Percentiles rank a stretch among this genome's conserved stretches.
Evolutionary conservation across 2,888 invertebrate genomes (phyloP).

Genomic region (Cecidostiba fungosa): DNA sequence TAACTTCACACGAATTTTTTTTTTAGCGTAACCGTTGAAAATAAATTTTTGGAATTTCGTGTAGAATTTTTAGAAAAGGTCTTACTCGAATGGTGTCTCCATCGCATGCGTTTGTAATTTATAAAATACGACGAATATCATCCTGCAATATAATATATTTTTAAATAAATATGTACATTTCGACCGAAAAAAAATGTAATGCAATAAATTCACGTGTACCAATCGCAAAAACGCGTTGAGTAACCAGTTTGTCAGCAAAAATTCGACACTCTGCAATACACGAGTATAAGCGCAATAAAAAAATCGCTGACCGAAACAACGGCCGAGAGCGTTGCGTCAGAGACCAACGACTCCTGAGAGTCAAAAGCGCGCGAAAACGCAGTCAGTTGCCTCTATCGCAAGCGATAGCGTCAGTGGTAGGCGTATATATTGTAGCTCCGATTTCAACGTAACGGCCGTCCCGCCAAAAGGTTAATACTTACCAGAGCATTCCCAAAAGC

Average conservation of each 20-base stretch:
- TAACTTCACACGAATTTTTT: neutral
- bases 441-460: neutral
- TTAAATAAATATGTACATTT: neutral
- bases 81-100: too few relatives aligned
- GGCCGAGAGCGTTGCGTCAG: conserved; percentile 17
- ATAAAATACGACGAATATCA: too few relatives aligned
- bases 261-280: conserved; percentile 24
- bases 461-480: neutral
- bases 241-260: neutral
- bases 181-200: too few relatives aligned
- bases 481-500: neutral
- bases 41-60: neutral
- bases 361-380: conserved; percentile 24
- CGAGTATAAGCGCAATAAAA: neutral
- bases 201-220: neutral
- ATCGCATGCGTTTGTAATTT: too few relatives aligned
- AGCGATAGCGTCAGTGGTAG: conserved; percentile 3
- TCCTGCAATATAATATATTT: too few relatives aligned
- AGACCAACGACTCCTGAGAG: conserved; percentile 21
- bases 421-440: neutral
- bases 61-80: neutral
- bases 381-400: neutral
- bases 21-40: neutral
- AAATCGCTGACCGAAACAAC: conserved; percentile 32
- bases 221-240: neutral